phyloP scores from a whole-genome alignment of 2,888 invertebrate genomes.

The Allacma fusca region DNA sequence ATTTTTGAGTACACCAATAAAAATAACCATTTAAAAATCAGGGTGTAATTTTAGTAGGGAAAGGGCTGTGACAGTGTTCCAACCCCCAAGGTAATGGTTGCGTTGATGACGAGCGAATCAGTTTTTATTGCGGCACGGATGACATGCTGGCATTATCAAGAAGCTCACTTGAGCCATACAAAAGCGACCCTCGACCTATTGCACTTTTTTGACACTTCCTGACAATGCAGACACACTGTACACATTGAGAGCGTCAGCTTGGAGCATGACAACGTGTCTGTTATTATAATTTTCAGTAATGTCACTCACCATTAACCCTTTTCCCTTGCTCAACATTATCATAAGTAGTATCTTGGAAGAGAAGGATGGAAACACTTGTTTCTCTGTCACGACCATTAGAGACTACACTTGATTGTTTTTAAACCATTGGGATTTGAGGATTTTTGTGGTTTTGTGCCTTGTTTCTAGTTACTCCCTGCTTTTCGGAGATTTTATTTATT shows the following conservation, averaged over 20 bases:
- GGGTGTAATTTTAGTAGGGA: neutral
- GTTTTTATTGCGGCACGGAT: conserved; percentile 17
- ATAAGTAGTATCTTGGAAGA: neutral
- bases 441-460: no score
- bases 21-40: neutral
- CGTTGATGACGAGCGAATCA: conserved; percentile 7
- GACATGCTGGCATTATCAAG: conserved; percentile 26
- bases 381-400: neutral
- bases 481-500: no score
- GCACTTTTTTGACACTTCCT: conserved; percentile 35
- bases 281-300: conserved; percentile 36
- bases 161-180: conserved; percentile 35
- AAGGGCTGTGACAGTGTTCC: neutral
- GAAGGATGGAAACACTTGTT: neutral
- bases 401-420: conserved; percentile 1
- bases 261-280: conserved; percentile 38
- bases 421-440: no score
- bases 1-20: no score
- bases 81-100: neutral
- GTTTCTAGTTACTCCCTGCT: no score
- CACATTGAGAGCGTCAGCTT: conserved; percentile 11
- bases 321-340: neutral
- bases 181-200: conserved; percentile 36
- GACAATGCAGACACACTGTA: conserved; percentile 18
- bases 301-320: conserved; percentile 42